These are phyloP conservation scores for Ammodramus savannarum DNA, from an alignment of 2,113 vertebrate species.

Conservation along the genomic window DNA sequence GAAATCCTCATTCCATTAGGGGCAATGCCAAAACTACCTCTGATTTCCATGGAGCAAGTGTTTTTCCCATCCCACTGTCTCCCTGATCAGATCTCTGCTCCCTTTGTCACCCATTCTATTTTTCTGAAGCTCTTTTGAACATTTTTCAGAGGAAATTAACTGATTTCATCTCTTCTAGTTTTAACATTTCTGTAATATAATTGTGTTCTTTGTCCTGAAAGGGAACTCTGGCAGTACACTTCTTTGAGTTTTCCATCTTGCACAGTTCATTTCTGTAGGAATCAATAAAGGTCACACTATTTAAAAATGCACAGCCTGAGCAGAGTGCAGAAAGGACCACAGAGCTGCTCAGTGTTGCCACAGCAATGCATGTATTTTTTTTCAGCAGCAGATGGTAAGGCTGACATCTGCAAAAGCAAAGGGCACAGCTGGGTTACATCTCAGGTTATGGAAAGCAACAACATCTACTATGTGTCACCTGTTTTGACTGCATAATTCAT, in stretches of 20 bases:
- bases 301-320: slow-evolving; percentile 32
- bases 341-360: slow-evolving; percentile 33
- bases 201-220: neutral
- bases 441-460: slow-evolving; percentile 63
- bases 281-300: slow-evolving; percentile 51
- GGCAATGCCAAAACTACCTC: neutral
- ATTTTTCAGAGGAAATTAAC: slow-evolving; percentile 35
- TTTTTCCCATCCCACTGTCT: neutral
- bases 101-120: neutral
- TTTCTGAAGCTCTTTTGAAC: neutral
- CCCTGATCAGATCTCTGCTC: neutral
- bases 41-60: neutral
- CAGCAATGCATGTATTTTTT: neutral
- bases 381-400: slow-evolving; percentile 50
- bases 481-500: slow-evolving; percentile 56
- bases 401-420: slow-evolving; percentile 65
- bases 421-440: slow-evolving; percentile 48
- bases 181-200: neutral
- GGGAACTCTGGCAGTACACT: neutral
- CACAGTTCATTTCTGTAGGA: slow-evolving; percentile 24
- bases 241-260: neutral
- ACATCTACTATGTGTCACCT: slow-evolving; percentile 52
- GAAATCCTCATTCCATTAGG: neutral
- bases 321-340: neutral
- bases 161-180: slow-evolving; percentile 20